Evolutionary conservation across 2,113 vertebrate species (phyloP), one percentile per base, ranked within the genome.

Genomic region (Malurus melanocephalus): DNA sequence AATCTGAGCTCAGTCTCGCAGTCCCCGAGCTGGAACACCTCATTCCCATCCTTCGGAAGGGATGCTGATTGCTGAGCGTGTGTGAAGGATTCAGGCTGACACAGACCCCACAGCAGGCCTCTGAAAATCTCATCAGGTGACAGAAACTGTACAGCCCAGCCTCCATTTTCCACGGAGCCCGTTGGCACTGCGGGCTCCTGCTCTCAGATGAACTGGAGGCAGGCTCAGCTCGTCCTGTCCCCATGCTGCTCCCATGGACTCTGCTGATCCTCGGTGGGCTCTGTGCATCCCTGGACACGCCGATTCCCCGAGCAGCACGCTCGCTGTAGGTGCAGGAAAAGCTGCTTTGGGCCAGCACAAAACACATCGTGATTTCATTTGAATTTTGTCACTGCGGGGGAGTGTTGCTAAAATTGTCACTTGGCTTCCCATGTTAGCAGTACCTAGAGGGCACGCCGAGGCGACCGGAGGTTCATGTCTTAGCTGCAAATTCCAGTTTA

Each of bases 361-460:
- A 85, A 40, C 64, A 48, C 27, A 6, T 20, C 7, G 21, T 12
- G 14, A 32, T 81, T 92, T 28, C 61, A 51, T 80, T 28, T 67
- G 91, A 85, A 77, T 68, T 20, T 68, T 94, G 90, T 87, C 87
- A 83, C 81, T 78, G 79, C 45, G 32, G 83, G 94, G 90, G 85
- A 94, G 49, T 23, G 64, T 78, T 95, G 85, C 87, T 90, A 81
- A 91, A 94, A 82, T 59, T 89, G 83, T 87, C 77, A 16, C 78
- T 88, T 64, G 89, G 91, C 73, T 88, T 74, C 43, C 68, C 72
- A 32, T 81, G 64, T 48, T 56, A 42, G 90, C 53, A 23, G 62
- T 69, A 68, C 88, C 93, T 92, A 23, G 85, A 94, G 93, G 93
- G 93, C 89, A 92, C 10, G 21, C 68, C 4, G 52, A n/a, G 92